phyloP scores from a whole-genome alignment of 1,140 invertebrate genomes.

The Watersipora subatra region DNA sequence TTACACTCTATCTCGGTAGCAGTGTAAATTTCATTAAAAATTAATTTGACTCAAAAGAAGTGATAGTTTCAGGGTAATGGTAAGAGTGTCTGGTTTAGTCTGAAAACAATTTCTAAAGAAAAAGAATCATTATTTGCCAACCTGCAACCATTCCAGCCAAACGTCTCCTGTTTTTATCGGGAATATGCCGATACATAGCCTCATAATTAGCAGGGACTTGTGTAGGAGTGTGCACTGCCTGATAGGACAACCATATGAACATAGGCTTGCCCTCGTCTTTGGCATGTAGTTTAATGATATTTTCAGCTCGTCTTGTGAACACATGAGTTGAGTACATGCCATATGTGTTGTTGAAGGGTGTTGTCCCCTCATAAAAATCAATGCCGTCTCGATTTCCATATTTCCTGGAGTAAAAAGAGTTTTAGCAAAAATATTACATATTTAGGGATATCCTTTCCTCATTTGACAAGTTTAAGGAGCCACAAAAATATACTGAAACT shows the following conservation, averaged over 20 bases:
- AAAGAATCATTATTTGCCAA: too few species aligned
- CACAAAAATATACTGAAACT: too few species aligned
- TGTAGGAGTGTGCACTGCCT: not conserved
- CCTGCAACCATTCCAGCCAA: not conserved
- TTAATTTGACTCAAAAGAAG: too few species aligned
- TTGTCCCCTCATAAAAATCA: not conserved
- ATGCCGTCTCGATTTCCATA: not conserved
- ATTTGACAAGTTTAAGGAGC: too few species aligned
- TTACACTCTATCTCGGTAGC: too few species aligned
- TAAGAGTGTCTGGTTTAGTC: too few species aligned
- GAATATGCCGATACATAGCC: not conserved
- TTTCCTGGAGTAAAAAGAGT: not conserved
- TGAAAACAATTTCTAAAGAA: too few species aligned
- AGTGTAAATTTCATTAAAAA: too few species aligned
- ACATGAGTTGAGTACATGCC: constrained; percentile 1
- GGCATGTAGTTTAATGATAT: not conserved
- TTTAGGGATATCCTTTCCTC: too few species aligned
- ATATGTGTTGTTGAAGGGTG: not conserved
- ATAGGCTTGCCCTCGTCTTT: not conserved
- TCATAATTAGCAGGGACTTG: constrained; percentile 3
- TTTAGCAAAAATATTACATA: too few species aligned
- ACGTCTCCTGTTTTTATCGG: not conserved
- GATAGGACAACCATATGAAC: constrained; percentile 5
- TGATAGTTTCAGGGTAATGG: too few species aligned
- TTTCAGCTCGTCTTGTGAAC: constrained; percentile 1